Base-by-base conservation (phyloP, 2,113 vertebrate species). In the Eonycteris spelaea region DNA sequence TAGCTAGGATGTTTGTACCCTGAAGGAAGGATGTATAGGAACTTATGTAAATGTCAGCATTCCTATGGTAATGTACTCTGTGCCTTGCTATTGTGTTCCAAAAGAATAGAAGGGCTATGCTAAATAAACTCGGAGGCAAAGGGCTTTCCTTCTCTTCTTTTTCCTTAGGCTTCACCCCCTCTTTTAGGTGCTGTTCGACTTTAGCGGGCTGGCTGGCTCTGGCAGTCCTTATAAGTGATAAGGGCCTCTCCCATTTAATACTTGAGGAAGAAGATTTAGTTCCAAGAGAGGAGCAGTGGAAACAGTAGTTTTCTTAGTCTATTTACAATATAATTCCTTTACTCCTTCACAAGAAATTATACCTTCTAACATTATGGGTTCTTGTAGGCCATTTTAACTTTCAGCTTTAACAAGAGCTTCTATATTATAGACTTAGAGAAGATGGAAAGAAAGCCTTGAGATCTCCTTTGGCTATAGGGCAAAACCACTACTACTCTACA, bases 321-420 rank as follows among this genome's bases (percentile, higher is more conserved):
- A 35, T 53, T 71, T 79, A 57, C 4, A 43, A 45, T 61, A 51
- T 38, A 80, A 53, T 28, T 4, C 21, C 24, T 90, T 95, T 83
- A 65, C 9, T 92, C 13, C 6, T 67, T 1, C 33, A 71, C 24
- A 22, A 80, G 43, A 89, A 92, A 10, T 63, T 89, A 38, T 45
- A 24, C 13, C 12, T 90, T 94, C 10, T 80, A 82, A 90, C 8
- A 73, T 83, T 30, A 35, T 71, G 4, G 45, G 30, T 85, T 80
- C 33, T 70, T 91, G 38, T 43, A 96, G 28, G 45, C 4, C 24
- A 16, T 86, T 96, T 92, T 96, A 55, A 86, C 19, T 71, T 94
- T 86, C 33, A 55, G 19, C 9, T 53, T 92, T 82, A 88, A 63
- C 1, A 45, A 86, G 59, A 86, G 33, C 38, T 74, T 86, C 65